Evolutionary conservation across 2,797 vertebrate genomes (phyloP).

Genomic region (Numenius phaeopus): DNA sequence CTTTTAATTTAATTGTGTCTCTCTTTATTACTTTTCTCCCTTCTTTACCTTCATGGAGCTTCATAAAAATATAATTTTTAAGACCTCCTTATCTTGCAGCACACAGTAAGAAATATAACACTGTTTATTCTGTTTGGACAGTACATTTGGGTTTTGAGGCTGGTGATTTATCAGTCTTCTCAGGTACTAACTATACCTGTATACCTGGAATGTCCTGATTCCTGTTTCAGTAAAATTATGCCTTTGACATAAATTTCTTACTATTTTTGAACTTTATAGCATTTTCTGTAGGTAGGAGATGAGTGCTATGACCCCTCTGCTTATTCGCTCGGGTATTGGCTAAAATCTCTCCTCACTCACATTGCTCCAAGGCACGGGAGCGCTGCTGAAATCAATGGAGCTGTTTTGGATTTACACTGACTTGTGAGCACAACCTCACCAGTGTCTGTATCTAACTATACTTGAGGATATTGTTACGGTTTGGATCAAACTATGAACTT

Average conservation of each 20-base stretch:
- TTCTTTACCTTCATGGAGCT: conserved; percentile 27
- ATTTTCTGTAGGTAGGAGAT: conserved; percentile 40
- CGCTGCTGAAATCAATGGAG: background rate
- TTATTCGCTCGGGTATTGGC: conserved; percentile 33
- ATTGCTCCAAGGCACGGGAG: background rate
- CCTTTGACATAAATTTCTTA: conserved; percentile 55
- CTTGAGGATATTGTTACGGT: background rate
- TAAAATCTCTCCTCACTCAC: background rate
- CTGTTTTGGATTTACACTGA: background rate
- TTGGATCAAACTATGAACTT: background rate
- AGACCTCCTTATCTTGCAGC: conserved; percentile 8
- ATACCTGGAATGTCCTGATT: conserved; percentile 2
- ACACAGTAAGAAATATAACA: conserved; percentile 51
- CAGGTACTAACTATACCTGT: background rate
- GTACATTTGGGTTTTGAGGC: conserved; percentile 42
- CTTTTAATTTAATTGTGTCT: conserved; percentile 60
- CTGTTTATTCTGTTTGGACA: conserved; percentile 58
- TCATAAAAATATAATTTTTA: conserved; percentile 53
- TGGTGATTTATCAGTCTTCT: conserved; percentile 50
- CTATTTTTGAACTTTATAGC: conserved; percentile 49
- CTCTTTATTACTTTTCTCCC: conserved; percentile 35
- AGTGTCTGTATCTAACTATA: background rate
- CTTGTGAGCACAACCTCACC: background rate
- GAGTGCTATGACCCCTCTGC: conserved; percentile 28
- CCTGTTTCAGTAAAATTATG: conserved; percentile 47